Evolutionary conservation across 2,888 invertebrate genomes (phyloP).

Genomic region (Cryptus viduatorius): DNA sequence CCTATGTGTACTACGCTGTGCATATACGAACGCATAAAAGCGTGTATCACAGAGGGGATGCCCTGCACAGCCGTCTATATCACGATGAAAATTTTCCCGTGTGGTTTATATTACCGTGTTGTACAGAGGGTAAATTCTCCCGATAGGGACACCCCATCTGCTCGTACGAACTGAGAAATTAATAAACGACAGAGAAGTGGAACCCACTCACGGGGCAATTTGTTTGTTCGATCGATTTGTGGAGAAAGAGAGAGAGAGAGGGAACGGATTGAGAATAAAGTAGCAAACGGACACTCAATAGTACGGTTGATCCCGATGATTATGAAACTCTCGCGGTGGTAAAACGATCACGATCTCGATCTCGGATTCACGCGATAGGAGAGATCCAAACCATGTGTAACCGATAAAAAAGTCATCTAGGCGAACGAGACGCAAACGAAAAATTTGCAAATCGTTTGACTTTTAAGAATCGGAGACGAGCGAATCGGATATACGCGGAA

Average conservation of each 20-base stretch:
- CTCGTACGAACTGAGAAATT: not conserved
- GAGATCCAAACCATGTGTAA: conserved; percentile 8
- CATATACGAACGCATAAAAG: conserved; percentile 35
- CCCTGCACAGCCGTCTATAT: conserved; percentile 4
- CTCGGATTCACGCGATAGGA: conserved; percentile 25
- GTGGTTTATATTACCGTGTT: conserved; percentile 28
- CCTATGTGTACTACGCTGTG: not conserved
- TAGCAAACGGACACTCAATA: conserved; percentile 12
- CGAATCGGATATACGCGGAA: not conserved
- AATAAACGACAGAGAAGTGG: conserved; percentile 14
- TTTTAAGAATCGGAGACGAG: not conserved
- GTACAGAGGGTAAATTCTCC: not conserved
- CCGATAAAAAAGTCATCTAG: conserved; percentile 36
- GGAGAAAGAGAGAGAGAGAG: not conserved
- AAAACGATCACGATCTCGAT: conserved; percentile 49
- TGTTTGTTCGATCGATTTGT: conserved; percentile 10
- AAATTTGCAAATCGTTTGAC: not conserved
- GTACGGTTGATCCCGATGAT: conserved; percentile 31
- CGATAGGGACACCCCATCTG: not conserved
- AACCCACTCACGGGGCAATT: not conserved
- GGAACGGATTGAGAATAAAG: not conserved
- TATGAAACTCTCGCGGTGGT: conserved; percentile 60
- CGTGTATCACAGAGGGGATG: conserved; percentile 20
- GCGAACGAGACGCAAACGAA: conserved; percentile 10
- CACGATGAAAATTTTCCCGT: conserved; percentile 22